Base-by-base conservation (phyloP, 2,797 vertebrate species). In the Xyrichtys novacula region DNA sequence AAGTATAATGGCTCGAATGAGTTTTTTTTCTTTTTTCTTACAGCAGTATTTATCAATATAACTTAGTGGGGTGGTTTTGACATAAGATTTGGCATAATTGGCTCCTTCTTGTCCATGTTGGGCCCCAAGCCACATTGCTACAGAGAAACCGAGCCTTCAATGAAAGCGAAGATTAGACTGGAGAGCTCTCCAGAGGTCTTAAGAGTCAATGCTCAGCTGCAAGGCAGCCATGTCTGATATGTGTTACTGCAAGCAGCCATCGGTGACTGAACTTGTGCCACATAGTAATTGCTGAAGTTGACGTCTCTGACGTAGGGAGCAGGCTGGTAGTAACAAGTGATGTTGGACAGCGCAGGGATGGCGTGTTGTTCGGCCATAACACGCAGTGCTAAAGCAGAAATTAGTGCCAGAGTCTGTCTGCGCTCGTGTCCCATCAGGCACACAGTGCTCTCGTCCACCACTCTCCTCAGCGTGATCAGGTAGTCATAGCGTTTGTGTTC, bases 361-460 rank as follows among this genome's bases (percentile, higher is more conserved):
- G 95, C 95, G 38, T 96, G 95, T 90, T 97, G 97, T 70, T 98
- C 96, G 0, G 96, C 95, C 90, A 98, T 91, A 0, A 95, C 95
- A 9, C 95, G 91, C 74, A 97, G 90, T 0, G 97, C 97, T 90
- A 98, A 88, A 22, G 93, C 92, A 4, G 96, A 95, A 65, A 98
- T 98, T 65, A 98, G 96, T 56, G 94, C 94, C 67, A 98, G 92
- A 0, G 97, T 98, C 91, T 98, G 97, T 49, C 97, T 90, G 59
- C 97, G 94, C 87, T 98, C 97, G 0, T 98, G 97, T 88, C 94
- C 96, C 97, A 98, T 98, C 61, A 98, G 96, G 88, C 97, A 98
- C 67, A 98, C 97, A 0, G 97, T 98, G 91, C 97, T 98, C 89
- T 98, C 96, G 2, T 98, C 95, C 78, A 98, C 97, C 81, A 98